Conservation (phyloP, 2,888 invertebrate genomes). For the Acanthacorydalis orientalis region DNA sequence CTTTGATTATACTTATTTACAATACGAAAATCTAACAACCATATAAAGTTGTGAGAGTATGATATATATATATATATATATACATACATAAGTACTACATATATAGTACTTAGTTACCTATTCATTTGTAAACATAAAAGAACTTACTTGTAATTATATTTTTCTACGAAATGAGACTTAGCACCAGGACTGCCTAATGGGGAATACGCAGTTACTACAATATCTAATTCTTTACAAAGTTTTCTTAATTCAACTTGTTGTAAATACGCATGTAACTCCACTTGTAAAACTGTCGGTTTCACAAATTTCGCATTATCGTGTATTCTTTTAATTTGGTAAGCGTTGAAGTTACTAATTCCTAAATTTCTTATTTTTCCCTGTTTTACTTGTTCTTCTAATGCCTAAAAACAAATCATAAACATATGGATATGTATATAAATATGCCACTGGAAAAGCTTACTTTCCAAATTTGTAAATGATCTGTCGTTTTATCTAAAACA, state of each 20-base stretch:
- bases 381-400: slow-evolving; percentile 46
- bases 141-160: slow-evolving; percentile 41
- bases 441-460: slow-evolving; percentile 19
- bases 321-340: slow-evolving; percentile 45
- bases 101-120: too few species aligned
- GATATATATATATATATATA: too few species aligned
- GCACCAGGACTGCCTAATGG: slow-evolving; percentile 58
- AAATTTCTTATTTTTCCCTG: slow-evolving; percentile 48
- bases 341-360: slow-evolving; percentile 67
- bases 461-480: slow-evolving; percentile 56
- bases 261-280: slow-evolving; percentile 61
- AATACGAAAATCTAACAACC: too few species aligned
- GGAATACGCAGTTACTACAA: slow-evolving; percentile 52
- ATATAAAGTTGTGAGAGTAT: too few species aligned
- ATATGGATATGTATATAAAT: background rate
- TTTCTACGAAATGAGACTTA: slow-evolving; percentile 39
- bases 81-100: too few species aligned
- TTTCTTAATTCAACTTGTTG: slow-evolving; percentile 48
- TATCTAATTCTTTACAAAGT: slow-evolving; percentile 41
- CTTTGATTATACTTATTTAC: too few species aligned
- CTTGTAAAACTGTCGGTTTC: slow-evolving; percentile 55
- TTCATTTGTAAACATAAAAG: too few species aligned
- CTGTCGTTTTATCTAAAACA: slow-evolving; percentile 39
- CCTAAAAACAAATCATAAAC: slow-evolving; percentile 21
- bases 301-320: slow-evolving; percentile 36